These are phyloP conservation scores for Lochmaea crataegi DNA, from an alignment of 2,888 invertebrate genomes.

Conservation along the genomic window DNA sequence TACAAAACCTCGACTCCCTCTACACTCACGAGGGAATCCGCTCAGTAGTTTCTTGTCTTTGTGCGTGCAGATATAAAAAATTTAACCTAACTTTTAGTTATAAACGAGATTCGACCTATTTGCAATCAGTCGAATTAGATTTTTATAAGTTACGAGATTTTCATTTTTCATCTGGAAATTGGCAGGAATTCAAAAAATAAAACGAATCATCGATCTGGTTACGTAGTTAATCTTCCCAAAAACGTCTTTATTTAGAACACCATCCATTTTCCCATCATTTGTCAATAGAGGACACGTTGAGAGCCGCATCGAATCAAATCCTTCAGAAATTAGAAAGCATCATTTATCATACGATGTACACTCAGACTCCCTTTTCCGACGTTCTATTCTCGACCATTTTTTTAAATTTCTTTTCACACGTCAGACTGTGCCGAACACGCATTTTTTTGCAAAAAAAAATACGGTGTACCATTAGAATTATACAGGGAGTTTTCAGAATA, in stretches of 20 bases:
- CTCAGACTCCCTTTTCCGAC: background rate
- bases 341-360: conserved; percentile 24
- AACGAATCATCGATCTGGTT: conserved; percentile 21
- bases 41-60: background rate
- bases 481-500: background rate
- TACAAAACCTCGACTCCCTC: conserved; percentile 7
- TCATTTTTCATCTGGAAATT: background rate
- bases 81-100: no score
- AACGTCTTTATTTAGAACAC: conserved; percentile 30
- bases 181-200: conserved; percentile 2
- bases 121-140: no score
- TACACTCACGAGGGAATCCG: background rate
- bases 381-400: background rate
- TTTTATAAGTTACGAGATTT: background rate
- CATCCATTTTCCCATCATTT: conserved; percentile 32
- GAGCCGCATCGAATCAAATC: conserved; percentile 30
- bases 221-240: conserved; percentile 28
- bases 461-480: background rate
- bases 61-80: background rate
- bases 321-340: conserved; percentile 31
- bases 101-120: no score
- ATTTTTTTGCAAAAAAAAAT: no score
- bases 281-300: conserved; percentile 32
- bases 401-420: background rate
- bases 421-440: no score